Evolutionary conservation across 2,797 vertebrate species (phyloP).

Genomic region (Manis pentadactyla): DNA sequence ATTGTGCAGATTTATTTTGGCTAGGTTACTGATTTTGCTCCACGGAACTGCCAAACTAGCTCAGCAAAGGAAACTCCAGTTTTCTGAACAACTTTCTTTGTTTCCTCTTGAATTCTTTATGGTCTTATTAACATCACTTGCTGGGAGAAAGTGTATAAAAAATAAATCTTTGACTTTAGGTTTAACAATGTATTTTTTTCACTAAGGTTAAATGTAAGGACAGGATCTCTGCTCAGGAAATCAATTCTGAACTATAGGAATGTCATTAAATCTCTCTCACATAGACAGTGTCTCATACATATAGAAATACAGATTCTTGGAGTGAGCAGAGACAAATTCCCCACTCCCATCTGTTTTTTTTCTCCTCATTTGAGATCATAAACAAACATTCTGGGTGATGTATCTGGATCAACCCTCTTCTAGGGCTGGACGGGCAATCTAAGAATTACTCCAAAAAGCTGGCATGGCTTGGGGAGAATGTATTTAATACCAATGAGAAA

Average conservation of each 20-base stretch:
- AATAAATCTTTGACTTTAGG: conserved; percentile 30
- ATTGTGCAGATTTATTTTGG: conserved; percentile 85
- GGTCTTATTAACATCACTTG: conserved; percentile 45
- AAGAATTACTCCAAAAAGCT: conserved; percentile 8
- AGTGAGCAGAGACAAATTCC: neutral
- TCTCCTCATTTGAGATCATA: neutral
- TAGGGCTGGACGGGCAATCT: neutral
- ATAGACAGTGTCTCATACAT: neutral
- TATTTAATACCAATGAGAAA: neutral
- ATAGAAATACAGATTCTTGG: neutral
- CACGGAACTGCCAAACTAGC: conserved; percentile 83
- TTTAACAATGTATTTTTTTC: neutral
- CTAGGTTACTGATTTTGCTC: conserved; percentile 75
- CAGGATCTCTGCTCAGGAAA: neutral
- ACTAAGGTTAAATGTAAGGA: conserved; percentile 30
- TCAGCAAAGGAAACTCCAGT: conserved; percentile 85
- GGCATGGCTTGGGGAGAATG: neutral
- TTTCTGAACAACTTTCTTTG: conserved; percentile 84
- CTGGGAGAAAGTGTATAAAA: neutral
- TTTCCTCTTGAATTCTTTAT: conserved; percentile 82
- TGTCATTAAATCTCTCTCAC: neutral
- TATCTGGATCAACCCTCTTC: neutral
- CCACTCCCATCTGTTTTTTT: neutral
- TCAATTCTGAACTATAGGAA: neutral
- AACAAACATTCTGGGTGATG: neutral